A percentile compares a stretch with the other conserved stretches of the same genome.
Evolutionary conservation across 1,140 invertebrate species (phyloP).

Genomic region (Hylaeus volcanicus): DNA sequence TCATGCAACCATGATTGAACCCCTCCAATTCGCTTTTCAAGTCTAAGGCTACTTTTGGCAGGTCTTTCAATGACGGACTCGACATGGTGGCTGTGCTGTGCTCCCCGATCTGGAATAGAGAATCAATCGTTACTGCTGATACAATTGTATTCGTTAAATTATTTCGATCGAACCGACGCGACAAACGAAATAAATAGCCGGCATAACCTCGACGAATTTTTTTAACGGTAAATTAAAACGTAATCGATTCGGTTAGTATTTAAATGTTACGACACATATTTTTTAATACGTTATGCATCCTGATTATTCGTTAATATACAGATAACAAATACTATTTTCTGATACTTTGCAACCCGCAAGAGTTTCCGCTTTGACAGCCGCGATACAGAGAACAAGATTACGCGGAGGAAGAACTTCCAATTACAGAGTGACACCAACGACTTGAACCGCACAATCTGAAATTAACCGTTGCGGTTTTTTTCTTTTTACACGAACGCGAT

Average conservation of each 20-base stretch:
- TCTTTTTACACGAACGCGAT: neutral
- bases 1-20: constrained; percentile 91
- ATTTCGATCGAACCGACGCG: neutral
- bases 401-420: constrained; percentile 6
- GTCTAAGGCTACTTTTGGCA: constrained; percentile 92
- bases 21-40: constrained; percentile 93
- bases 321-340: neutral
- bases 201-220: constrained; percentile 8
- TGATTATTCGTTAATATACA: neutral
- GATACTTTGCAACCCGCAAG: constrained; percentile 21
- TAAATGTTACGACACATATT: neutral
- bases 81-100: constrained; percentile 79
- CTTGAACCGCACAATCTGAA: constrained; percentile 17
- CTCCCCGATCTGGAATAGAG: constrained; percentile 55
- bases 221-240: neutral
- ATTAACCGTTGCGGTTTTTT: neutral
- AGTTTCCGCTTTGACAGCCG: neutral
- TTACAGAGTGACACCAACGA: constrained; percentile 28
- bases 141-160: neutral
- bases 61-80: constrained; percentile 90
- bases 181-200: too few species aligned
- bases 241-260: too few species aligned
- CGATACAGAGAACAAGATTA: neutral
- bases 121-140: neutral
- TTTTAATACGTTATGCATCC: neutral